Conservation (phyloP, 2,113 vertebrate genomes). For the Trematocara marginatum region DNA sequence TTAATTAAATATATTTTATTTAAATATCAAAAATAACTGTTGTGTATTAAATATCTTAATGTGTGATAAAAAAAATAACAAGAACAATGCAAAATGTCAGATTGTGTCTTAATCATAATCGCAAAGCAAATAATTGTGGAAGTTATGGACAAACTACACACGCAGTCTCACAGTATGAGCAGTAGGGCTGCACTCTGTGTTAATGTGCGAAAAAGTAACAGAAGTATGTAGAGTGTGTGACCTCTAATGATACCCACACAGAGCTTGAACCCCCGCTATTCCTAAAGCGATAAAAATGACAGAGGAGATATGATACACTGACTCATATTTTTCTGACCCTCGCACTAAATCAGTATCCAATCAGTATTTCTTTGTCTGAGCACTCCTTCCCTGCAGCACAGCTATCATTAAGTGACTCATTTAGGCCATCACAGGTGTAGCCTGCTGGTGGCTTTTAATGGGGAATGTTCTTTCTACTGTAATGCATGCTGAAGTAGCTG, state of each 20-base stretch:
- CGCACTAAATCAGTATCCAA: constrained; percentile 58
- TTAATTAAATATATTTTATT: background rate
- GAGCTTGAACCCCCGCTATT: constrained; percentile 22
- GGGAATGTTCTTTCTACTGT: constrained; percentile 47
- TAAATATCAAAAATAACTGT: background rate
- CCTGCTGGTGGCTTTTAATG: constrained; percentile 61
- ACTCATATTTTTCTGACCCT: constrained; percentile 48
- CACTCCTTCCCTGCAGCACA: constrained; percentile 33
- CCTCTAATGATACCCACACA: constrained; percentile 26
- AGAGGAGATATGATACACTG: constrained; percentile 58
- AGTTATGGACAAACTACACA: background rate
- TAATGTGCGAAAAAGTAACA: constrained; percentile 28
- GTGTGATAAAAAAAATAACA: background rate
- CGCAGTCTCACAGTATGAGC: background rate
- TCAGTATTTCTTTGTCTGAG: constrained; percentile 67
- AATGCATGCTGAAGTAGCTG: constrained; percentile 47
- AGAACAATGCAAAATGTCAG: background rate
- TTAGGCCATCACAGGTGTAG: constrained; percentile 60
- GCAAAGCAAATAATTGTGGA: background rate
- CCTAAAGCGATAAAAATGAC: constrained; percentile 42
- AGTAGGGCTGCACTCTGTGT: background rate
- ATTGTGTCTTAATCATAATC: background rate
- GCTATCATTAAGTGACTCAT: constrained; percentile 69
- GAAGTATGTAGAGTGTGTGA: constrained; percentile 30
- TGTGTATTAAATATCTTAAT: background rate